Evolutionary conservation across 2,888 invertebrate genomes (phyloP), one percentile per base, ranked within the genome.

Genomic region (Cheilosia variabilis): DNA sequence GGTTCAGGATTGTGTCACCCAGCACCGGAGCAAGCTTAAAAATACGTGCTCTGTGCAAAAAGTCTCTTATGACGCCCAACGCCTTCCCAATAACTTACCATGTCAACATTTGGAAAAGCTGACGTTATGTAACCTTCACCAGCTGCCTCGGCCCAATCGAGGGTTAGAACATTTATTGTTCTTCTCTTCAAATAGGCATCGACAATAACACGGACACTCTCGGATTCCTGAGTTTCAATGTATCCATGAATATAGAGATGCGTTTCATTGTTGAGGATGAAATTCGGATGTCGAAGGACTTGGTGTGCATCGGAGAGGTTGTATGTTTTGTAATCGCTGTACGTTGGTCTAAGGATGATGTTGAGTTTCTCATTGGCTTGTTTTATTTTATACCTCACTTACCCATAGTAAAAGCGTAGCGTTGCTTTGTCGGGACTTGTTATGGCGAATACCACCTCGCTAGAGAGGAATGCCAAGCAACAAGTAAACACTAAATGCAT

Each of bases 241-340:
- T 93, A 94, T 10, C 94, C 94, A 88, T 94, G 94, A 15, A 93
- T 90, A 89, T 94, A 94, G 4, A 93, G 87, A 2, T 93, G 92
- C 1, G 93, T 93, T 9, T 93, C 45, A 13, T 53, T 45, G 10
- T 68, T 22, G 13, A 37, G 37, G 5, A 27, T 22, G 15, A 86
- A 86, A 4, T 77, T 24, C n/a, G 71, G 52, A 68, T 86, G 66
- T 13, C 37, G 27, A 1, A 72, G 63, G 13, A 86, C 50, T 10
- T 76, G 17, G 6, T 43, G 37, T 15, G 81, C 77, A 34, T 86
- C 77, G 0, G 81, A 72, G 7, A 86, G 72, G 7, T 62, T 45
- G 27, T 77, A 86, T 7, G 19, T 10, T 13, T n/a, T 13, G 0
- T 60, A 68, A 47, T 81, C 62, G 2, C 13, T 41, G n/a, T 37